A percentile compares a stretch with the other conserved stretches of the same genome.
phyloP scores from a whole-genome alignment of 2,888 invertebrate species.

The Microdon myrmicae region DNA sequence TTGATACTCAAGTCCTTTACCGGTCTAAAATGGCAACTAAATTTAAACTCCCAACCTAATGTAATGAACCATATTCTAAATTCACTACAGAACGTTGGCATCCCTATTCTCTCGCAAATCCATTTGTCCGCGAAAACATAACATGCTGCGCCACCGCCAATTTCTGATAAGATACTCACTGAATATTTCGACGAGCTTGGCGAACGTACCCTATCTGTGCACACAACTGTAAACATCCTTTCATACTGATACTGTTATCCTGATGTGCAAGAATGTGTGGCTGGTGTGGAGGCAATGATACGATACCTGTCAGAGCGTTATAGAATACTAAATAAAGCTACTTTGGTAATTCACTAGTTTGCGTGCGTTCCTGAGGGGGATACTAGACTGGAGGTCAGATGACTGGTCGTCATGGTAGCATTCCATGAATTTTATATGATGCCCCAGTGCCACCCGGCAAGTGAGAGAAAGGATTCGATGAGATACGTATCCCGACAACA shows the following conservation, averaged over 20 bases:
- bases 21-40: too few species aligned
- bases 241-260: slow-evolving; percentile 22
- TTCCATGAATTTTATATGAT: slow-evolving; percentile 39
- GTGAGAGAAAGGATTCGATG: slow-evolving; percentile 15
- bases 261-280: slow-evolving; percentile 20
- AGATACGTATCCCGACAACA: slow-evolving; percentile 18
- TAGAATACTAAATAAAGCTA: slow-evolving; percentile 32
- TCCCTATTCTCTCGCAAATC: too few species aligned
- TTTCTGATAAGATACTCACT: slow-evolving; percentile 30
- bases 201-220: slow-evolving; percentile 23
- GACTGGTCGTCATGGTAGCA: slow-evolving; percentile 8
- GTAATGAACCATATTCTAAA: too few species aligned
- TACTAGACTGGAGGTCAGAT: too few species aligned
- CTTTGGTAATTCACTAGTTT: slow-evolving; percentile 20
- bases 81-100: too few species aligned
- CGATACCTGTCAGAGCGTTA: slow-evolving; percentile 11
- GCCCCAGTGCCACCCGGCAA: not conserved
- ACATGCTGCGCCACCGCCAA: slow-evolving; percentile 28
- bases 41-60: too few species aligned
- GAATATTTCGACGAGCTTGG: too few species aligned
- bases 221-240: slow-evolving; percentile 28
- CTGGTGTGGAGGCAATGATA: too few species aligned
- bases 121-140: too few species aligned
- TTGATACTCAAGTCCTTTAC: too few species aligned
- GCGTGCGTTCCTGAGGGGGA: too few species aligned